Evolutionary conservation across 1,140 invertebrate genomes (phyloP).

Genomic region (Saccostrea glomerata): DNA sequence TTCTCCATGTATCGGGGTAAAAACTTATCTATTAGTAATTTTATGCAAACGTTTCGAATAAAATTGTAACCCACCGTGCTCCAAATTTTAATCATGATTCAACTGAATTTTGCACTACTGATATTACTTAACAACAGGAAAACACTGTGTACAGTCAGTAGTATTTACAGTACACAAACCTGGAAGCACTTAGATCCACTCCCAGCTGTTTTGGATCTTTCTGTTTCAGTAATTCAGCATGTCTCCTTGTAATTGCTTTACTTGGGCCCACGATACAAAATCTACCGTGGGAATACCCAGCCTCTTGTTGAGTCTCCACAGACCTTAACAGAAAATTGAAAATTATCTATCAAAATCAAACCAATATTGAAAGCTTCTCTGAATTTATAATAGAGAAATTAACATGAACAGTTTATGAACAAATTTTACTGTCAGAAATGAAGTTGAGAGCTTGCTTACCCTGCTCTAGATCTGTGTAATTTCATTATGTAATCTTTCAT

Average conservation of each 20-base stretch:
- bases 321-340: not conserved
- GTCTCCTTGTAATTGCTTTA: constrained; percentile 62
- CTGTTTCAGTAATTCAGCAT: constrained; percentile 72
- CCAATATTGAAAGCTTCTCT: too few relatives aligned
- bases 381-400: too few relatives aligned
- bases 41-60: too few relatives aligned
- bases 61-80: too few relatives aligned
- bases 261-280: constrained; percentile 33
- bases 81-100: not conserved
- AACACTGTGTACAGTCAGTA: not conserved
- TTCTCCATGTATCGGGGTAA: too few relatives aligned
- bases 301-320: not conserved
- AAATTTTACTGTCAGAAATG: too few relatives aligned
- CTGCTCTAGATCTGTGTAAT: constrained; percentile 85
- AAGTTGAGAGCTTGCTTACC: constrained; percentile 59
- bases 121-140: too few relatives aligned
- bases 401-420: too few relatives aligned
- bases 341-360: not conserved
- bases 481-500: constrained; percentile 91
- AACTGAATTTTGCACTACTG: not conserved
- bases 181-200: constrained; percentile 52
- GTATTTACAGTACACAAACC: constrained; percentile 18
- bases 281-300: not conserved
- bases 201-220: constrained; percentile 62
- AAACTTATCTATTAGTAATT: too few relatives aligned